A percentile compares a stretch with the other conserved stretches of the same genome.
Conservation (phyloP, 2,888 invertebrate species). For the Cryptus armator region DNA sequence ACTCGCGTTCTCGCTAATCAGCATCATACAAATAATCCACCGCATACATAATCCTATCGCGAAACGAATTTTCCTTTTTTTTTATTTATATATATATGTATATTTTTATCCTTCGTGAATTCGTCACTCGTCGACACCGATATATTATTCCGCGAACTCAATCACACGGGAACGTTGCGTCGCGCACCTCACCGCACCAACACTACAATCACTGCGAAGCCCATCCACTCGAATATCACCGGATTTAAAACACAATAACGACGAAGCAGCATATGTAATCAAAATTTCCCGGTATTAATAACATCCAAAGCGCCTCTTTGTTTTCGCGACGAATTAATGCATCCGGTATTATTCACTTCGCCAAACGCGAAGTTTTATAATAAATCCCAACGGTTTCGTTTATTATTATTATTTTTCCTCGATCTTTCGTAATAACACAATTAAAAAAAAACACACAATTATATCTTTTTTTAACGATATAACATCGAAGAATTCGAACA, state of each 20-base stretch:
- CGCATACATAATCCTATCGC: conserved; percentile 23
- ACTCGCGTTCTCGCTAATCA: conserved; percentile 43
- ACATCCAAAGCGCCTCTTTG: too few species aligned
- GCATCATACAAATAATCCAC: conserved; percentile 52
- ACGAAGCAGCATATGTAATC: background rate
- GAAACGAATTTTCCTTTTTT: conserved; percentile 5
- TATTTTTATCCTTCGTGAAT: conserved; percentile 1
- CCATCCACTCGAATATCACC: background rate
- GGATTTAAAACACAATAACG: background rate
- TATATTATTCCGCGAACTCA: background rate
- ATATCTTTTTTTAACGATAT: background rate
- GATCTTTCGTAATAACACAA: too few species aligned
- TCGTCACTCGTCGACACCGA: conserved; percentile 20
- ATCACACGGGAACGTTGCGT: background rate
- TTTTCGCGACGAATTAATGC: background rate
- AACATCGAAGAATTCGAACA: too few species aligned
- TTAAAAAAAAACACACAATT: background rate
- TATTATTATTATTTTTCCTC: too few species aligned
- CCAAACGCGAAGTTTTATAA: too few species aligned
- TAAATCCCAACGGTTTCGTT: too few species aligned
- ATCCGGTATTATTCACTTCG: too few species aligned
- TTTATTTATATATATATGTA: conserved; percentile 1
- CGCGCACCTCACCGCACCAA: background rate
- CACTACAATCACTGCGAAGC: background rate
- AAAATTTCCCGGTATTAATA: background rate